Evolutionary conservation across 2,888 invertebrate genomes (phyloP).

Genomic region (Drosophila eohydei): DNA sequence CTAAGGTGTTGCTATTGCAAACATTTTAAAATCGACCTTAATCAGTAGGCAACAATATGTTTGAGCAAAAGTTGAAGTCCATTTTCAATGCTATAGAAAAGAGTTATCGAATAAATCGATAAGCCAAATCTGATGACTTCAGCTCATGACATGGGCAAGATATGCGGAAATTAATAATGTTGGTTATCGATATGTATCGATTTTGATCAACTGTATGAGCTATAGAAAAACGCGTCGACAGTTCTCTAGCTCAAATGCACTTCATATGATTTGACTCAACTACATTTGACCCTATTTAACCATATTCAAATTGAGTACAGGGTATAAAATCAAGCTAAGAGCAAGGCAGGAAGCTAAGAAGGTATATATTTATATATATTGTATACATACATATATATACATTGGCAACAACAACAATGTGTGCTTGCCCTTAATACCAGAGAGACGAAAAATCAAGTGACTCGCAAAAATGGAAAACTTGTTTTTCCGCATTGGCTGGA

Average conservation of each 20-base stretch:
- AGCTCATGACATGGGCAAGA: too few relatives aligned
- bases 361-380: neutral
- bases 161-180: too few relatives aligned
- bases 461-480: constrained; percentile 67
- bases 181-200: neutral
- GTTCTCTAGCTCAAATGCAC: neutral
- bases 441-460: constrained; percentile 62
- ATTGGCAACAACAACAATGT: constrained; percentile 29
- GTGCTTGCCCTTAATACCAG: constrained; percentile 59
- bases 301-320: constrained; percentile 11
- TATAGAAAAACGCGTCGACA: constrained; percentile 10
- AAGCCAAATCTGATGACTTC: too few relatives aligned
- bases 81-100: neutral
- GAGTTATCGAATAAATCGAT: neutral
- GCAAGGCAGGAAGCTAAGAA: constrained; percentile 7
- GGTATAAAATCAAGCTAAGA: neutral
- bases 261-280: neutral
- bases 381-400: neutral
- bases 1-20: neutral
- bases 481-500: constrained; percentile 81
- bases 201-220: neutral
- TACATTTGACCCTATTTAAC: neutral
- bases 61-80: neutral
- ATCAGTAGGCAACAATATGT: too few relatives aligned
- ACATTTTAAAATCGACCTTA: neutral